Percentiles rank a stretch among this genome's conserved stretches.
phyloP scores from a whole-genome alignment of 2,888 invertebrate genomes.

The Anthophora plumipes region DNA sequence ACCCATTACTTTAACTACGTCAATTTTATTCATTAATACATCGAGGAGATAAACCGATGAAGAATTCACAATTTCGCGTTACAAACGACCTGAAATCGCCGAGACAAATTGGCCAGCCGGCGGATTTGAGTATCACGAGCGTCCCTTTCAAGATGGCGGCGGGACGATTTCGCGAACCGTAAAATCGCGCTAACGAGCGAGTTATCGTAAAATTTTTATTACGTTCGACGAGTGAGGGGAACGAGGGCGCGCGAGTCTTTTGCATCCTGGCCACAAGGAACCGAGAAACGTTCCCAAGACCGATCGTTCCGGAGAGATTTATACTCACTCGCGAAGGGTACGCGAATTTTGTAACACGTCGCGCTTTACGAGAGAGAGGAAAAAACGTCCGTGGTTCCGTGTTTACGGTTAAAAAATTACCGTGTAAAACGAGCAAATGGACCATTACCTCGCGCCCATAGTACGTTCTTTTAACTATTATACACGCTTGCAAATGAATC shows the following conservation, averaged over 20 bases:
- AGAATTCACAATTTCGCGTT: neutral
- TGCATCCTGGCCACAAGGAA: conserved; percentile 5
- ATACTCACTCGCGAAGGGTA: conserved; percentile 15
- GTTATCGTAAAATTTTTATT: conserved; percentile 46
- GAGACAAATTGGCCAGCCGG: conserved; percentile 2
- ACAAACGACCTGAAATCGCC: neutral
- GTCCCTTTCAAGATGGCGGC: conserved; percentile 11
- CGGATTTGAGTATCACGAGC: conserved; percentile 13
- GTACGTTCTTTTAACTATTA: neutral
- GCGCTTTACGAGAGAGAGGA: conserved; percentile 3
- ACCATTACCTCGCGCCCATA: conserved; percentile 2
- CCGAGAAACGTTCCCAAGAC: neutral
- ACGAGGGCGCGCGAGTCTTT: neutral
- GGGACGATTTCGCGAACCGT: conserved; percentile 12
- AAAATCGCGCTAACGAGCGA: conserved; percentile 40
- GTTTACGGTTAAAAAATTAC: conserved; percentile 10
- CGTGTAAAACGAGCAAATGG: conserved; percentile 5
- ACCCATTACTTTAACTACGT: neutral
- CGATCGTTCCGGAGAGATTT: conserved; percentile 35
- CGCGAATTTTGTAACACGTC: conserved; percentile 25
- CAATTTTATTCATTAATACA: conserved; percentile 3
- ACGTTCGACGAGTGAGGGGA: neutral
- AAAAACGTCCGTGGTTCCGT: neutral
- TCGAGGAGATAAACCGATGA: neutral
- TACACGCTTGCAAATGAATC: neutral